Evolutionary conservation across 2,797 vertebrate species (phyloP), one percentile per base, ranked within the genome.

Genomic region (Premnoplex brunnescens): DNA sequence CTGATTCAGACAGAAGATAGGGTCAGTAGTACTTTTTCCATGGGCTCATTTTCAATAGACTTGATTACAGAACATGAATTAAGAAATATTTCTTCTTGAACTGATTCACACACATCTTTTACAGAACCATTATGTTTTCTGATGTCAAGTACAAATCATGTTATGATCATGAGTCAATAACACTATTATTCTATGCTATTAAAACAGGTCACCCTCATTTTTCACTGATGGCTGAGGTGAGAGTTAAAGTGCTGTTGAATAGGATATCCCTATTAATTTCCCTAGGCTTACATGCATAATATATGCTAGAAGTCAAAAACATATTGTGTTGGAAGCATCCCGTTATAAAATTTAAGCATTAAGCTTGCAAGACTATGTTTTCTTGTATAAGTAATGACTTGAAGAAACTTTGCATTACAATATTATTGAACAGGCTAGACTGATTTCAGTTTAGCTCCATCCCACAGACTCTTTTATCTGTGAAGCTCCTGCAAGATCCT

Each of bases 1-100:
- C 76, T 3, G 30, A 95, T 97, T 76, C 52, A 93, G 85, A 93
- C 44, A 52, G 62, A 72, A 93, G 77, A 66, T 74, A 64, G 15
- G 52, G 60, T 67, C 80, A 72, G 9, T 51, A 85, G 24, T 73
- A 54, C 72, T 92, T 96, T 77, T 96, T 81, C 67, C 55, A 55
- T 75, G 14, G 64, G n/a, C 9, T 74, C 10, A 32, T 87, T 94
- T 93, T 80, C 46, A 63, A 67, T 56, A 66, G 54, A 59, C 18
- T 67, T 71, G 49, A 60, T 83, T 94, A 77, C 18, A 89, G 41
- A 91, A 67, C 14, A 52, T 59, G 63, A 89, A 52, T 89, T 85
- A 56, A 78, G 36, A 64, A 85, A 43, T 91, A 73, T 39, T 87
- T 62, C 30, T 89, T 85, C 67, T 62, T 82, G 63, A 87, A 73